Base-by-base conservation (phyloP, 2,113 vertebrate species). In the Gallinago paraguaiae region DNA sequence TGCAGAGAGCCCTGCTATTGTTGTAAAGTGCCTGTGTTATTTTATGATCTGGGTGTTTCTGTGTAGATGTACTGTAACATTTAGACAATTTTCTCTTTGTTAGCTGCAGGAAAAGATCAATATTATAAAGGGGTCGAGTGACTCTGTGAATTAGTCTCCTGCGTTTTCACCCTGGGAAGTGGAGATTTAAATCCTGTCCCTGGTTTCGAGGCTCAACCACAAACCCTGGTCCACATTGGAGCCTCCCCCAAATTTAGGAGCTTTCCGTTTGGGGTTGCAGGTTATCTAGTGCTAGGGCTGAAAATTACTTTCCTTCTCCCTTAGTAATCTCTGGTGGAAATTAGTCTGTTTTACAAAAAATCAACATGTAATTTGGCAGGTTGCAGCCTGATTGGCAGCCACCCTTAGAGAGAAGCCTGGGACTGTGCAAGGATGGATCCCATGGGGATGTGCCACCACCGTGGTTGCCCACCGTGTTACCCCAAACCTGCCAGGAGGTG, bases 21-120 rank as follows among this genome's bases (percentile, higher is more conserved):
- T 48, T 85, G 91, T 72, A 78, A 92, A 92, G 61, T 5, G 17
- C 82, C 79, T 10, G 14, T 43, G 56, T 76, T 95, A 20, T 87
- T 96, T 93, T 96, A 95, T 93, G 74, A 92, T 94, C 82, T 74
- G 41, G 68, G 30, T 89, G 88, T 92, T 95, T 82, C 93, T 77
- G 65, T 82, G 92, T 85, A 93, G 94, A 93, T 85, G 92, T 93
- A 72, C 90, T 92, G 89, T 64, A 96, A 85, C 95, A 94, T 95
- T 95, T 95, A 96, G 97, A 95, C 92, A 96, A 94, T 95, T 96
- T 97, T 97, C 96, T 96, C 95, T 95, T 94, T 95, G 95, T 96
- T 95, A 95, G 93, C 95, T 96, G 95, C 94, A 94, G 95, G 95
- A 97, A 96, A 95, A 94, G 94, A 97, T 96, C 97, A 96, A 97